Evolutionary conservation across 1,140 invertebrate species (phyloP), one percentile per base, ranked within the genome.

Genomic region (Atta cephalotes): DNA sequence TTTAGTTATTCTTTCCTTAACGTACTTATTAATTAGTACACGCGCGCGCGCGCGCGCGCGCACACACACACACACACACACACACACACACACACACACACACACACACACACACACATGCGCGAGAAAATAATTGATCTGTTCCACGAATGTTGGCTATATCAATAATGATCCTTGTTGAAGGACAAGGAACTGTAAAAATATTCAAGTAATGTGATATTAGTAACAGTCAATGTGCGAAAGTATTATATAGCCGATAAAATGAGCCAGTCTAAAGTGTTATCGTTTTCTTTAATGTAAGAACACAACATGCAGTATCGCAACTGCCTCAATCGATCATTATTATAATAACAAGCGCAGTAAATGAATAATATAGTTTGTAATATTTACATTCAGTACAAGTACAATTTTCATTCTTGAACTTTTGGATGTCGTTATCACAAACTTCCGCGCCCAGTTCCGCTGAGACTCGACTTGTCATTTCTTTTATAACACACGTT

Each of bases 161-260:
- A 84, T 87, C 89, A 89, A 87, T 89, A 90, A 79, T 82, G 71
- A 31, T 89, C 12, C 63, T 35, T 18, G 28, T 84, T 51, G 4
- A 77, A 14, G 10, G 25, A 80, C 28, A 68, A 77, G 86, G 14
- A 58, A 72, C 60, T 89, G 66, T 89, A 70, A 90, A 87, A 71
- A 84, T 87, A 84, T 74, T 58, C 25, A 49, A 72, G 53, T 60
- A 12, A 80, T 85, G 88, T 90, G 81, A 87, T 90, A 89, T 90
- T 87, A 89, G 65, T 79, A 35, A 84, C 85, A 80, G 79, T 87
- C 85, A 85, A 87, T 87, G 68, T 85, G 63, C 18, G n/a, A 74
- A 74, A 65, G 60, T 84, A 89, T 66, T 84, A 66, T 63, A 76
- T 82, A 72, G 53, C 56, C 72, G 31, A 35, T 65, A 87, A 77